Percentiles rank a stretch among this genome's conserved stretches.
Conservation (phyloP, 2,888 invertebrate species). For the Cephus pulcher region DNA sequence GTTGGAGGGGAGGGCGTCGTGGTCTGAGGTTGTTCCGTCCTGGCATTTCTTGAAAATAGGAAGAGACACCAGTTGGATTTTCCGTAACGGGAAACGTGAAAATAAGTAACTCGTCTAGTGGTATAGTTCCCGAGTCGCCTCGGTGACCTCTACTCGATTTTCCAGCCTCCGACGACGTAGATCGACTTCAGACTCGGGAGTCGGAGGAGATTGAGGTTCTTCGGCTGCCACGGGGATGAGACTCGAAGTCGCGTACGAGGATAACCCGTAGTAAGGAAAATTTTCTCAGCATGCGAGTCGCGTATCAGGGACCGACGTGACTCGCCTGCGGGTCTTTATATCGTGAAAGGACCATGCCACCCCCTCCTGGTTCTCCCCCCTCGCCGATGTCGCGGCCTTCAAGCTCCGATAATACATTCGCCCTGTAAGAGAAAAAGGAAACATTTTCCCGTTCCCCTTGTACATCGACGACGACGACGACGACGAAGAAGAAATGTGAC, state of each 20-base stretch:
- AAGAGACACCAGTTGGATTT: neutral
- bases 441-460: too few species aligned
- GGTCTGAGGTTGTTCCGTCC: neutral
- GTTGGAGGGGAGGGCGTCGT: neutral
- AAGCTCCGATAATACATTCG: slow-evolving; percentile 24
- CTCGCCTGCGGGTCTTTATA: slow-evolving; percentile 32
- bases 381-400: slow-evolving; percentile 23
- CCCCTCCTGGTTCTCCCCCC: too few species aligned
- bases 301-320: slow-evolving; percentile 38
- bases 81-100: neutral
- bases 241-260: slow-evolving; percentile 3
- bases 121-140: too few species aligned
- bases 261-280: slow-evolving; percentile 10
- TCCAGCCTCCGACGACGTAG: too few species aligned
- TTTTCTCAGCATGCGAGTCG: slow-evolving; percentile 24
- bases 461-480: too few species aligned
- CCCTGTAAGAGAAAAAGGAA: neutral
- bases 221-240: too few species aligned
- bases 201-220: too few species aligned
- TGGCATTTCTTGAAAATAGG: neutral
- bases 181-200: too few species aligned
- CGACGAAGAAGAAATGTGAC: too few species aligned
- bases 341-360: slow-evolving; percentile 7
- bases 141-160: too few species aligned
- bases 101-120: neutral